Base-by-base conservation (phyloP, 2,888 invertebrate genomes). In the Saturnia pavonia region DNA sequence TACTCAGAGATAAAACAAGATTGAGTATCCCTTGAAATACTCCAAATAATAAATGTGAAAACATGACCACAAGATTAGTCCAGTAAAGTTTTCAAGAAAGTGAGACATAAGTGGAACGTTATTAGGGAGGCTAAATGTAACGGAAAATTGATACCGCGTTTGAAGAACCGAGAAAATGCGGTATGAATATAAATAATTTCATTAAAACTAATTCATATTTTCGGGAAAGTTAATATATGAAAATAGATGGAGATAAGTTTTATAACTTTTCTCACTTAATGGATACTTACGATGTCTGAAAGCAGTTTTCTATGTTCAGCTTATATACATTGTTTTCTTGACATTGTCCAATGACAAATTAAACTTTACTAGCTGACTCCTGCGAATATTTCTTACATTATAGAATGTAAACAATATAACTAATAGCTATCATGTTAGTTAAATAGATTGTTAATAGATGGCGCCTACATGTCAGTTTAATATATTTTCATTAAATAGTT, bases 51-150 rank as follows among this genome's bases (percentile, higher is more conserved):
- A 89, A 88, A 89, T 88, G 88, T 83, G 80, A 84, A 84, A 88
- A 87, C 22, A 54, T 84, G 84, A 86, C 78, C 83, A 82, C 88
- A 88, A 88, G n/a, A n/a, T n/a, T n/a, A n/a, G 89, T 88, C 86
- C 88, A 80, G 82, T 82, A 72, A 89, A 90, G 87, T 89, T 91
- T 89, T 88, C 84, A 88, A 88, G 82, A 84, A 80, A 82, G 80
- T 76, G 80, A 80, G 82, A 83, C 84, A 83, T 80, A 87, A 78
- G 82, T 82, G 77, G 87, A 87, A 88, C 87, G 86, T 88, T 88
- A 27, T 60, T 85, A 82, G 82, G 14, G 70, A 77, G 79, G 76
- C 76, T 76, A 78, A 74, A 81, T 40, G 80, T 87, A 87, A 86
- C 87, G 85, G 86, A 85, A 87, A 86, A 87, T 87, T 87, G 86